Conservation (phyloP, 1,140 invertebrate genomes). For the Drosophila nigrodunni region DNA sequence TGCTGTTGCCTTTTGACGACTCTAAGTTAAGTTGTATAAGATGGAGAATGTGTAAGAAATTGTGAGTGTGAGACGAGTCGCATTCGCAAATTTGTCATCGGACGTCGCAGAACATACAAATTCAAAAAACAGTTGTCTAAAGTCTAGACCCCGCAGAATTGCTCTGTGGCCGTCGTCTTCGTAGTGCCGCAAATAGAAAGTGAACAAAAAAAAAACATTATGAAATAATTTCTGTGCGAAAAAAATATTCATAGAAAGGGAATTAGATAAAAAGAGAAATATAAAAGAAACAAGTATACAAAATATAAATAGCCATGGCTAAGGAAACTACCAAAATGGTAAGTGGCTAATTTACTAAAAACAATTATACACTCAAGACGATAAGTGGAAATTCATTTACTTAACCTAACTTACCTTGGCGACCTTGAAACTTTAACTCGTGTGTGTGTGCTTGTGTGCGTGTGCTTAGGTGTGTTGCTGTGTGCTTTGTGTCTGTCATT, state of each 20-base stretch:
- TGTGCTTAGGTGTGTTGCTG: background rate
- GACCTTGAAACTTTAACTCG: slow-evolving; percentile 27
- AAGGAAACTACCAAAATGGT: slow-evolving; percentile 74
- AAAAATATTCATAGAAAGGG: slow-evolving; percentile 22
- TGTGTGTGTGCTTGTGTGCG: background rate
- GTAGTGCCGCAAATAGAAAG: slow-evolving; percentile 42
- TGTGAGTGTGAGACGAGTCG: slow-evolving; percentile 44
- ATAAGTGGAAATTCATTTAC: background rate
- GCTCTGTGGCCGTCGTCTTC: slow-evolving; percentile 25
- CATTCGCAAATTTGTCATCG: slow-evolving; percentile 70
- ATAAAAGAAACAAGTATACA: background rate
- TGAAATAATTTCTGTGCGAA: slow-evolving; percentile 58
- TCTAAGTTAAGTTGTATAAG: slow-evolving; percentile 35
- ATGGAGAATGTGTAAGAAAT: slow-evolving; percentile 57
- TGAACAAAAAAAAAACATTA: slow-evolving; percentile 51
- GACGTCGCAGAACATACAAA: slow-evolving; percentile 55
- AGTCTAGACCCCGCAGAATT: slow-evolving; percentile 26
- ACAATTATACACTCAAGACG: background rate
- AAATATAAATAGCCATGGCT: slow-evolving; percentile 51
- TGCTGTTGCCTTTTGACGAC: slow-evolving; percentile 46
- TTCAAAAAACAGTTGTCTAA: slow-evolving; percentile 33
- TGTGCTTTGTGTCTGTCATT: slow-evolving; percentile 18
- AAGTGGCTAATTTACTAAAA: slow-evolving; percentile 31
- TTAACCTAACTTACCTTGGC: slow-evolving; percentile 15
- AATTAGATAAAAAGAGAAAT: background rate